phyloP scores from a whole-genome alignment of 2,113 vertebrate species.

The Eurystomus gularis region DNA sequence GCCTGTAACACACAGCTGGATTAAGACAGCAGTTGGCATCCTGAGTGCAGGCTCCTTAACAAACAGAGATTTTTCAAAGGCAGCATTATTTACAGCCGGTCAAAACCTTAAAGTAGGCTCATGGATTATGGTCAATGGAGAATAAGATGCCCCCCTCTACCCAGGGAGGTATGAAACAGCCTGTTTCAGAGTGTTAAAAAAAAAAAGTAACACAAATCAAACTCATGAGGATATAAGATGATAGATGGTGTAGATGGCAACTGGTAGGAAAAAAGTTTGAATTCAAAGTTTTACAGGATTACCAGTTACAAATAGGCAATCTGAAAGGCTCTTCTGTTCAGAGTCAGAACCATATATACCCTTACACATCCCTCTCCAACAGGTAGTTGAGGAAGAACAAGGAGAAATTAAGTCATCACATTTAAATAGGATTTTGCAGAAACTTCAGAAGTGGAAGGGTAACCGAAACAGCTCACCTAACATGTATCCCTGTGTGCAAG shows the following conservation, averaged over 20 bases:
- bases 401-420: neutral
- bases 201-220: neutral
- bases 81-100: neutral
- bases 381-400: neutral
- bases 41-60: neutral
- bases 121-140: neutral
- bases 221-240: neutral
- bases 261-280: neutral
- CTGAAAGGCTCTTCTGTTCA: neutral
- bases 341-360: neutral
- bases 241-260: neutral
- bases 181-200: neutral
- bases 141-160: neutral
- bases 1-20: neutral
- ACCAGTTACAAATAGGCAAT: neutral
- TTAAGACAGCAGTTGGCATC: neutral
- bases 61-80: neutral
- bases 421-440: neutral
- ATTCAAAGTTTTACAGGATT: neutral
- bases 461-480: neutral
- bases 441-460: neutral
- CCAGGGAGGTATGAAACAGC: neutral
- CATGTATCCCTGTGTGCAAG: accelerated
- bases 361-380: neutral
- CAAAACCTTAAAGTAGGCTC: neutral